Evolutionary conservation across 2,113 vertebrate genomes (phyloP).

Genomic region (Progne subis): DNA sequence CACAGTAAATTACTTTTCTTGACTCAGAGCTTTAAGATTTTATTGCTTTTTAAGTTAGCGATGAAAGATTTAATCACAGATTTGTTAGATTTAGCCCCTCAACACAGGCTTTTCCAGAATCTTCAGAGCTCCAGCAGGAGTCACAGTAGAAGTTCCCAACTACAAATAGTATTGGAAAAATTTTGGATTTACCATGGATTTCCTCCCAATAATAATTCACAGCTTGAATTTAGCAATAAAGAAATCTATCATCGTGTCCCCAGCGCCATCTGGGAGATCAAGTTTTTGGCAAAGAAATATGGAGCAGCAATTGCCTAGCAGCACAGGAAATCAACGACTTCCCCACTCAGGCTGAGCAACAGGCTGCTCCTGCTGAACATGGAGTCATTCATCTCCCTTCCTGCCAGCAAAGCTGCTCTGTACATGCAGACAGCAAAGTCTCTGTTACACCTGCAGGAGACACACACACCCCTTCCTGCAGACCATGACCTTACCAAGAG

Average conservation of each 20-base stretch:
- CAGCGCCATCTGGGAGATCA: background rate
- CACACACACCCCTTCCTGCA: background rate
- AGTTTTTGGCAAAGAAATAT: conserved; percentile 38
- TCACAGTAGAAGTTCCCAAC: background rate
- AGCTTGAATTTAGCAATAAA: conserved; percentile 44
- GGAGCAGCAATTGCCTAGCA: conserved; percentile 14
- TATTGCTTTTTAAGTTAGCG: background rate
- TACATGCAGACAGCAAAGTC: background rate
- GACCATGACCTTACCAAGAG: background rate
- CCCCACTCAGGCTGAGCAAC: background rate
- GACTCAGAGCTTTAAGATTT: conserved; percentile 17
- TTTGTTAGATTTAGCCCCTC: conserved; percentile 27
- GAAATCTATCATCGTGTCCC: background rate
- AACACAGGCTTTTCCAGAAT: conserved; percentile 2
- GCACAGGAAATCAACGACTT: conserved; percentile 33
- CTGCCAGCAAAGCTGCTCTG: conserved; percentile 18
- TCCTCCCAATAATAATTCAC: conserved; percentile 47
- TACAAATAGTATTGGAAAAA: background rate
- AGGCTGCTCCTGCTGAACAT: conserved; percentile 7
- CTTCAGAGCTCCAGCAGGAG: background rate
- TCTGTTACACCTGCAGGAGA: background rate
- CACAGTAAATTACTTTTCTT: conserved; percentile 33
- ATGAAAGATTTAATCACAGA: conserved; percentile 51
- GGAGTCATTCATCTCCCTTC: background rate
- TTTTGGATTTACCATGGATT: conserved; percentile 32